Base-by-base conservation (phyloP, 1,140 invertebrate genomes). In the Stenopsyche tienmushanensis region DNA sequence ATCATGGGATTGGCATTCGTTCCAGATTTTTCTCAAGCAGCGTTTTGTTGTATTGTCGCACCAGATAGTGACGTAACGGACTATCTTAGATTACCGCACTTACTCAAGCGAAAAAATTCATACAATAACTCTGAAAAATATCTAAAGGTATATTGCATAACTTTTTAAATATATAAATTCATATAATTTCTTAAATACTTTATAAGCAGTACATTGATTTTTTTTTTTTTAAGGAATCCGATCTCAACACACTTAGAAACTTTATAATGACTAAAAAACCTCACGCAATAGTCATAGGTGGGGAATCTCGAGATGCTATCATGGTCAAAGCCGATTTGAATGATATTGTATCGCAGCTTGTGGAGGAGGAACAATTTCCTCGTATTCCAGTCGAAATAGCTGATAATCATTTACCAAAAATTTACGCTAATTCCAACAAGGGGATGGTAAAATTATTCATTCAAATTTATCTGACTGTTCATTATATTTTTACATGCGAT, bases 201-300 rank as follows among this genome's bases (percentile, higher is more conserved):
- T n/a, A n/a, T n/a, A 52, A 52, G 13, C 23, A 25, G 3, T 5
- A 52, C 8, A 21, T 9, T 52, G 13, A 2, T 3, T 53, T 1
- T 24, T 49, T 42, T 64, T 5, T 55, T 53, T 63, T 72, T 75
- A 45, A 92, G 83, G 86, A 93, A 76, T 83, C 88, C 1, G 96
- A 98, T 78, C 74, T 98, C 49, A 76, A 86, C 8, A 89, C 88
- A 20, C 74, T 99, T 3, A 86, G 87, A 53, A 86, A 94, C 67
- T 97, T 99, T 69, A 93, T 99, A 24, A 76, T 85, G 0, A 86
- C 84, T 1, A 97, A 96, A 74, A 95, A 96, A 72, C 97, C 98
- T 0, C 97, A 99, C 77, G 89, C 96, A 3, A 88, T 99, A 50
- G 90, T 88, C 0, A 86, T 99, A 25, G 90, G 93, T 2, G 94